Percentiles rank a stretch among this genome's conserved stretches.
These are phyloP conservation scores for Recurvirostra avosetta DNA, from an alignment of 2,113 vertebrate species.

Conservation along the genomic window DNA sequence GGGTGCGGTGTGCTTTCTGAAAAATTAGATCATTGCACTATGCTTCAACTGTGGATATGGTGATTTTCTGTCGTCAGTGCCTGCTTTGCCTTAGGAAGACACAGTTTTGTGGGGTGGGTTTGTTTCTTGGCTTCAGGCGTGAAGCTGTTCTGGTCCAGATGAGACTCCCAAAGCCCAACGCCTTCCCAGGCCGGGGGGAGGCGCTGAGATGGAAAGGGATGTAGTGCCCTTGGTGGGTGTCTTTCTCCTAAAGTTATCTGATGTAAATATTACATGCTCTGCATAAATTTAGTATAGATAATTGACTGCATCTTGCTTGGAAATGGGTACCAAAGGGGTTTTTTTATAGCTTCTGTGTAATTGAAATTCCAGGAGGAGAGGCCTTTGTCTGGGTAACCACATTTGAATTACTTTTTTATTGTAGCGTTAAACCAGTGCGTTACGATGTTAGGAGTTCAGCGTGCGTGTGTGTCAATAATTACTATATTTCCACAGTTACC, in stretches of 20 bases:
- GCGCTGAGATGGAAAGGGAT: background rate
- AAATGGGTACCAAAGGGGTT: conserved; percentile 1
- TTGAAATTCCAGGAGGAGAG: conserved; percentile 22
- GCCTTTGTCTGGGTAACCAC: conserved; percentile 28
- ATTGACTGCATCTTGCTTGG: conserved; percentile 52
- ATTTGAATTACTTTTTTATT: conserved; percentile 24
- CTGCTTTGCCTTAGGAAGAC: background rate
- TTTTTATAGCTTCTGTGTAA: conserved; percentile 16
- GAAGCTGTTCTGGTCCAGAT: background rate
- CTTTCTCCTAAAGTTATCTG: background rate
- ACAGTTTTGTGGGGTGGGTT: background rate
- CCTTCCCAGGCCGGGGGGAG: background rate
- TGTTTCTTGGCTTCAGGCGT: background rate
- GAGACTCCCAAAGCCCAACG: background rate
- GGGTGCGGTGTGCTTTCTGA: fast-evolving
- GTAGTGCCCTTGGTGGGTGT: conserved; percentile 3
- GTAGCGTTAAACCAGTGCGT: background rate
- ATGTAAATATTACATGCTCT: conserved; percentile 29
- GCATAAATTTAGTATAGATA: conserved; percentile 44
- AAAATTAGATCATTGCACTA: fast-evolving
- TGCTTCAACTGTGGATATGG: fast-evolving
- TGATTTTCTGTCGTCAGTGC: background rate
- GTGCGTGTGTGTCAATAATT: conserved; percentile 56
- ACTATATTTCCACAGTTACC: conserved; percentile 29
- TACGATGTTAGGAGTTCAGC: conserved; percentile 15